Percentiles rank a stretch among this genome's conserved stretches.
Evolutionary conservation across 2,797 vertebrate genomes (phyloP).

Genomic region (Alectoris magna): DNA sequence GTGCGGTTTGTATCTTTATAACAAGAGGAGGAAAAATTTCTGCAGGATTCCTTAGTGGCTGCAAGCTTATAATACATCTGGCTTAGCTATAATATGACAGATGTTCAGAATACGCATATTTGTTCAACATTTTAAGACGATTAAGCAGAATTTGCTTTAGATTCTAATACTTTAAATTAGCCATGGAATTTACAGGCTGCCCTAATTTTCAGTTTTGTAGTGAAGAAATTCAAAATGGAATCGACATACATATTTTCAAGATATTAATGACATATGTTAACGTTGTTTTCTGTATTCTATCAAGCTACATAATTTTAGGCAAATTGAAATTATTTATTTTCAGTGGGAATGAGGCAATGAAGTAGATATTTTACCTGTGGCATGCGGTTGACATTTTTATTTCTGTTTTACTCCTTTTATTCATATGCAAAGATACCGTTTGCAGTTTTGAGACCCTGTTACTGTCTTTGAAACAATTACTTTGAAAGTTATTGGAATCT

Average conservation of each 20-base stretch:
- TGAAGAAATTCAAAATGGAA: not conserved
- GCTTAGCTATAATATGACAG: slow-evolving; percentile 16
- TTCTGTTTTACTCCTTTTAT: not conserved
- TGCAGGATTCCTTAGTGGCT: not conserved
- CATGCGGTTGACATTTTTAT: not conserved
- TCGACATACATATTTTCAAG: not conserved
- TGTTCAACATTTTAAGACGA: not conserved
- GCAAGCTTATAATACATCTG: slow-evolving; percentile 19
- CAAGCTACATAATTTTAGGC: not conserved
- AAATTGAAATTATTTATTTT: not conserved
- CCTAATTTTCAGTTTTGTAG: slow-evolving; percentile 3
- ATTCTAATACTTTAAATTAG: slow-evolving; percentile 42
- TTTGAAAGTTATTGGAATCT: not conserved
- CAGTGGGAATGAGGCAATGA: not conserved
- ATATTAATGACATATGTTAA: not conserved
- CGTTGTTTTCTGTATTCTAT: not conserved
- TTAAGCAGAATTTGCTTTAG: slow-evolving; percentile 21
- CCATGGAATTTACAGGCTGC: slow-evolving; percentile 1
- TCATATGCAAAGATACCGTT: not conserved
- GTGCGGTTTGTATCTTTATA: not conserved
- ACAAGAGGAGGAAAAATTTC: not conserved
- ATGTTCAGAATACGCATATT: not conserved
- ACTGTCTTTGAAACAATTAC: not conserved
- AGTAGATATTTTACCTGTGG: not conserved
- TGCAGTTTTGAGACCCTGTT: not conserved